Evolutionary conservation across 2,113 vertebrate species (phyloP).

Genomic region (Vireo altiloquus): DNA sequence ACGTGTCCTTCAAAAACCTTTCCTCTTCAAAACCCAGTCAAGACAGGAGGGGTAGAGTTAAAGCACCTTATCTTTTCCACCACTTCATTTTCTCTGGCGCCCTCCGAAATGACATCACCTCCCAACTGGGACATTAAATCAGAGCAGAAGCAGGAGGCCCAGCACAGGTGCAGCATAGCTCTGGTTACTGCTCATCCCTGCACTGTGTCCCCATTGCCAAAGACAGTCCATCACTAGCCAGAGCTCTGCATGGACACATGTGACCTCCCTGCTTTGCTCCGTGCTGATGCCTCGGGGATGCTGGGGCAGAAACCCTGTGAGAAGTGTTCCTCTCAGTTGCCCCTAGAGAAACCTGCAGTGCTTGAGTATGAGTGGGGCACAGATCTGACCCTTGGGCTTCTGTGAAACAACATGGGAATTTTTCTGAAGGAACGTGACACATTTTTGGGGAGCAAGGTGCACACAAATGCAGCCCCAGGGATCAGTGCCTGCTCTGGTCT

Average conservation of each 20-base stretch:
- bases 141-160: constrained; percentile 79
- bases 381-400: background rate
- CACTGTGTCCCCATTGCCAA: background rate
- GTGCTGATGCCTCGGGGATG: background rate
- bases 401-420: background rate
- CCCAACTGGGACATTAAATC: constrained; percentile 85
- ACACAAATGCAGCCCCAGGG: background rate
- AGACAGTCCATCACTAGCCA: background rate
- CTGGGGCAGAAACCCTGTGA: background rate
- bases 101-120: constrained; percentile 87
- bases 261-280: accelerated
- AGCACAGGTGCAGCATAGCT: constrained; percentile 76
- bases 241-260: background rate
- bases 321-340: background rate
- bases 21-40: background rate
- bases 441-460: background rate
- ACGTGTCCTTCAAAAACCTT: background rate
- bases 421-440: accelerated
- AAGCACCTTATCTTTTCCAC: constrained; percentile 42
- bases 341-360: background rate
- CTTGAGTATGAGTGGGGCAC: accelerated
- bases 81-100: constrained; percentile 66
- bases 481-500: background rate
- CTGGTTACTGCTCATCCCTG: background rate
- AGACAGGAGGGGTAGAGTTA: background rate